phyloP scores from a whole-genome alignment of 2,888 invertebrate species.

The Stramonita haemastoma region DNA sequence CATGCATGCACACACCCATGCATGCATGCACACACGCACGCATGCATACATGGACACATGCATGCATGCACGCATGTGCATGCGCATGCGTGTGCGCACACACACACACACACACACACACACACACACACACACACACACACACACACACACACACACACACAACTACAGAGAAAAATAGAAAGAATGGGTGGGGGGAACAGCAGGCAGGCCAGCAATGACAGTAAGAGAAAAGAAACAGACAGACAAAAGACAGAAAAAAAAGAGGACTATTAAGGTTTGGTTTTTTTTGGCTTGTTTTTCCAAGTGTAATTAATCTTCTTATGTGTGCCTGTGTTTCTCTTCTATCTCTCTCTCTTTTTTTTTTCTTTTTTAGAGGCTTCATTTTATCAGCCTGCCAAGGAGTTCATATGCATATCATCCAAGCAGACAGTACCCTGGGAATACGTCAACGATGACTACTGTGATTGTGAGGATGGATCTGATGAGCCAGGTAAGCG shows the following conservation, averaged over 20 bases:
- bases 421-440: conserved; percentile 88
- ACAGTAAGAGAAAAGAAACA: too few relatives aligned
- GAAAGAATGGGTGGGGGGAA: not conserved
- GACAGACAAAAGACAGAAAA: too few relatives aligned
- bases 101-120: conserved; percentile 16
- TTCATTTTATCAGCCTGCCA: conserved; percentile 83
- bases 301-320: too few relatives aligned
- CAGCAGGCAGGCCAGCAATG: too few relatives aligned
- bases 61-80: not conserved
- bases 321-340: not conserved
- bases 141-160: not conserved
- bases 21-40: not conserved
- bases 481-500: conserved; percentile 82
- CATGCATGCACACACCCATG: not conserved
- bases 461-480: conserved; percentile 82
- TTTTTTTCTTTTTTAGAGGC: conserved; percentile 79
- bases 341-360: not conserved
- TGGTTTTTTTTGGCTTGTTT: too few relatives aligned
- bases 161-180: not conserved
- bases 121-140: conserved; percentile 17
- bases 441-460: conserved; percentile 82
- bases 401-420: conserved; percentile 91
- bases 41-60: not conserved
- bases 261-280: too few relatives aligned
- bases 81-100: not conserved